Evolutionary conservation across 2,888 invertebrate genomes (phyloP).

Genomic region (Apodemia zela): DNA sequence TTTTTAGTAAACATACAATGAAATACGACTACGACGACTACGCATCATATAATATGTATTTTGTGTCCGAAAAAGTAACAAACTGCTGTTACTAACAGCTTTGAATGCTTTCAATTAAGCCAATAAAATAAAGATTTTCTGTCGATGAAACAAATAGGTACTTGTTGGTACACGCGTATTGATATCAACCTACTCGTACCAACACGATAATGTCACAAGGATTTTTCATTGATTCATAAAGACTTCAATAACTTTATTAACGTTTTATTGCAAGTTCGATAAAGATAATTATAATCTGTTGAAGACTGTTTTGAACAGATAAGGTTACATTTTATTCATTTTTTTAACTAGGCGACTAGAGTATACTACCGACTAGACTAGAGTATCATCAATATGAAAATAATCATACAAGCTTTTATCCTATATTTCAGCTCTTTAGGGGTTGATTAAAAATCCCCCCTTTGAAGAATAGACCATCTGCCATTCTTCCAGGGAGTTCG

Average conservation of each 20-base stretch:
- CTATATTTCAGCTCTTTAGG: too few relatives aligned
- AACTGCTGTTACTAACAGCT: not conserved
- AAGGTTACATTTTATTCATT: not conserved
- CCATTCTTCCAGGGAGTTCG: too few relatives aligned
- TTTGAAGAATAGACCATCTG: too few relatives aligned
- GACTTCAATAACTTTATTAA: not conserved
- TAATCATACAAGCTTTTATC: too few relatives aligned
- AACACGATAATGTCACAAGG: not conserved
- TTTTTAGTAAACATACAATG: not conserved
- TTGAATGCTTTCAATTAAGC: conserved; percentile 7
- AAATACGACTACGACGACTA: not conserved
- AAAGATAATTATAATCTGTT: not conserved
- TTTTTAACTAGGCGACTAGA: too few relatives aligned
- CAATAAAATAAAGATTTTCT: conserved; percentile 3
- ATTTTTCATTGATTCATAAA: conserved; percentile 11
- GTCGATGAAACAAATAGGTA: conserved; percentile 2
- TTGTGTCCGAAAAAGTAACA: not conserved
- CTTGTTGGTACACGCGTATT: conserved; percentile 2
- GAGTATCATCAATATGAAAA: too few relatives aligned
- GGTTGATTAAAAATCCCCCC: too few relatives aligned
- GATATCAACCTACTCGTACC: not conserved
- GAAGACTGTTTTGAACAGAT: not conserved
- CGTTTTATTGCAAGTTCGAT: not conserved
- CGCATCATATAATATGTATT: not conserved
- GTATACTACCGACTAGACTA: too few relatives aligned